These are phyloP conservation scores for Caenorhabditis auriculariae DNA, from an alignment of 2,888 invertebrate species.

Conservation along the genomic window DNA sequence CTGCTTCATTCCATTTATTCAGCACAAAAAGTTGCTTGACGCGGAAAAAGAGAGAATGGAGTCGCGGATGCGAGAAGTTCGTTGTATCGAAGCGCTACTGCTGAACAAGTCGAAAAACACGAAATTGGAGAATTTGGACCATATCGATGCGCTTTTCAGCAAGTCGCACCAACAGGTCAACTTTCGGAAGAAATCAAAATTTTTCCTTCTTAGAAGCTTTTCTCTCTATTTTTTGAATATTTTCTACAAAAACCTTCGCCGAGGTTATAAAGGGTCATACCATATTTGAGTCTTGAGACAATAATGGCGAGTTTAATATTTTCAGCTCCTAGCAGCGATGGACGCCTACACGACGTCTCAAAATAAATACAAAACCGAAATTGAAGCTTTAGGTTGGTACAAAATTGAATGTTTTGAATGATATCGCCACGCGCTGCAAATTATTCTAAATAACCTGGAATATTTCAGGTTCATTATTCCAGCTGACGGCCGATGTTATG, in stretches of 20 bases:
- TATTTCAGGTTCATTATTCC: constrained; percentile 26
- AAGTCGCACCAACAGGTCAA: constrained; percentile 22
- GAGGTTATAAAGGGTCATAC: too few species aligned
- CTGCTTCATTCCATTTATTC: neutral
- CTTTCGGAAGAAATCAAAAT: neutral
- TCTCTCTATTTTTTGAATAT: too few species aligned
- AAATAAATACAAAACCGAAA: constrained; percentile 2
- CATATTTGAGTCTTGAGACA: too few species aligned
- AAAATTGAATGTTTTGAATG: neutral
- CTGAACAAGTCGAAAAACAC: constrained; percentile 17
- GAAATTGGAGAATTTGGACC: constrained; percentile 13
- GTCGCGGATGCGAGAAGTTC: constrained; percentile 18
- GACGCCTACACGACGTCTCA: constrained; percentile 6
- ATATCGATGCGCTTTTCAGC: constrained; percentile 22
- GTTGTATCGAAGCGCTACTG: constrained; percentile 18
- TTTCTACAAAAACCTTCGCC: too few species aligned
- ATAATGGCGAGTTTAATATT: neutral
- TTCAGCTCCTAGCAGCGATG: constrained; percentile 19
- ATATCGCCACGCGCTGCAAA: too few species aligned
- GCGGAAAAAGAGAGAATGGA: constrained; percentile 10
- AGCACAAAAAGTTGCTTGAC: neutral
- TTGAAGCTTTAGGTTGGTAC: constrained; percentile 7
- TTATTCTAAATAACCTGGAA: neutral
- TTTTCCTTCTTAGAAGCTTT: neutral
- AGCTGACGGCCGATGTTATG: constrained; percentile 20